Percentiles rank a stretch among this genome's conserved stretches.
Evolutionary conservation across 2,113 vertebrate species (phyloP).

Genomic region (Shinisaurus crocodilurus): DNA sequence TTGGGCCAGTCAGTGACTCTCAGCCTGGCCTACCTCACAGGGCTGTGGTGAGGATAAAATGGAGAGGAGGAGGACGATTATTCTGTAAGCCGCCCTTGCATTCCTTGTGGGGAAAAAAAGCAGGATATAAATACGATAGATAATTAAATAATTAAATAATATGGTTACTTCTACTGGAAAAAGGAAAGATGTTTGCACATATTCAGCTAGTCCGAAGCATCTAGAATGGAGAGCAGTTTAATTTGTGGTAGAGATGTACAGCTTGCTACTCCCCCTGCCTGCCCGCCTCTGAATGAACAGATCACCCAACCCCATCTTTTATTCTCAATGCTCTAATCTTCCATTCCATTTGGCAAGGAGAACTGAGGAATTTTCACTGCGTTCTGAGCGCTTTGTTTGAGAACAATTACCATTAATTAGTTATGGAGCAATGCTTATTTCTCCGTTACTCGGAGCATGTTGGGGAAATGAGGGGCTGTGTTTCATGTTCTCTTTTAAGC

Average conservation of each 20-base stretch:
- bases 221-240: background rate
- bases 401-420: slow-evolving; percentile 36
- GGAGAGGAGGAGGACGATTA: no score
- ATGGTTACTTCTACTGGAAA: background rate
- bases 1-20: no score
- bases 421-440: slow-evolving; percentile 30
- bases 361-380: slow-evolving; percentile 21
- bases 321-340: slow-evolving; percentile 31
- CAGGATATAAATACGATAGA: no score
- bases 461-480: slow-evolving; percentile 12
- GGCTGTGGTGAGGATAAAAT: no score
- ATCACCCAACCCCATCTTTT: background rate
- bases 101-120: no score
- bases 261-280: background rate
- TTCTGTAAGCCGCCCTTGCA: no score
- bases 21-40: no score
- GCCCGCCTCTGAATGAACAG: background rate
- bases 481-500: background rate
- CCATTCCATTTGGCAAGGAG: slow-evolving; percentile 14
- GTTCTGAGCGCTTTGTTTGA: slow-evolving; percentile 20
- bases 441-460: background rate
- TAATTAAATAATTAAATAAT: no score
- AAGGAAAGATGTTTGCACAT: background rate
- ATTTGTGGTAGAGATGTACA: background rate
- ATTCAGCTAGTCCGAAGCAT: background rate